Evolutionary conservation across 2,113 vertebrate genomes (phyloP), one percentile per base, ranked within the genome.

Genomic region (Callipepla squamata): DNA sequence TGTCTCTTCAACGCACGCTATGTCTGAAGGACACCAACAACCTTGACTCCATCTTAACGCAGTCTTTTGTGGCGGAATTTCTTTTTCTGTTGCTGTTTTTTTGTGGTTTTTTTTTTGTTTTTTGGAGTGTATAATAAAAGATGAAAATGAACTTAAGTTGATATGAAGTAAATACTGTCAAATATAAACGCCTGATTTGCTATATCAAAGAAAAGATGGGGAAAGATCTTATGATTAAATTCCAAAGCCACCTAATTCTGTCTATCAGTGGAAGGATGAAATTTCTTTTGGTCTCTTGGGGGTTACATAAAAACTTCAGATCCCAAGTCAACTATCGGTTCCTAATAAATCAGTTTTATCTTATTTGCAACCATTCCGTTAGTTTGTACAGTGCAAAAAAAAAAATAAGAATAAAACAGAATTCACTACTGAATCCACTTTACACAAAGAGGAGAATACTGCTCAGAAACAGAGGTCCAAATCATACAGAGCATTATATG

Each of bases 41-140:
- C 79, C 80, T 5, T 73, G 59, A 94, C 92, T 96, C 95, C 92
- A 92, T 79, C 80, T 95, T 96, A 95, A 96, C 79, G 68, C 93
- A 93, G 87, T 92, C 90, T 94, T 96, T 96, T 96, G 91, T 93
- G 69, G 45, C 85, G 85, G 86, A 94, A 92, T 90, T 86, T 86
- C 40, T 79, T 77, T 58, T 36, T 36, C 36, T 36, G 36, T 36
- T 36, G 36, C 7, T 36, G 36, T 36, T 36, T 36, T 36, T 36
- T 36, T 36, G 36, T n/a, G n/a, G n/a, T 14, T 57, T 23, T 17
- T 25, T 26, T 23, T 76, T 34, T 62, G 87, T 66, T 85, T 87
- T 70, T 38, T 68, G 80, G 80, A 89, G 85, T 88, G 92, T 91
- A 85, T 88, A 84, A 93, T 80, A 91, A 95, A 92, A 92, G 70